phyloP scores from a whole-genome alignment of 2,888 invertebrate species.

The Ceratothoa steindachneri region DNA sequence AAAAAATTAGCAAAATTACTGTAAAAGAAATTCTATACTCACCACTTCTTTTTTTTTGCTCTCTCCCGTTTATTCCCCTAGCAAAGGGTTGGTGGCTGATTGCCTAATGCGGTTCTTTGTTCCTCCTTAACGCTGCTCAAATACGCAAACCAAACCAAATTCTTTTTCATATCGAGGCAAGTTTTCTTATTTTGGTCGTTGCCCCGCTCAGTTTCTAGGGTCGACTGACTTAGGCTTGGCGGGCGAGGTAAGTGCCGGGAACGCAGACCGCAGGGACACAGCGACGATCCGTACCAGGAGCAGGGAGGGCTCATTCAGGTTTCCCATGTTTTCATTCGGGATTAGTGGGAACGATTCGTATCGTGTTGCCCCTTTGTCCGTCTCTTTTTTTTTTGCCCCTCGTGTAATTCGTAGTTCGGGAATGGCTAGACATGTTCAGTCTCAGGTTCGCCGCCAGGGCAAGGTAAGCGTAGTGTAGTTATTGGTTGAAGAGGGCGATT shows the following conservation, averaged over 20 bases:
- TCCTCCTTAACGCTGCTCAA: slow-evolving; percentile 47
- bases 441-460: too few species aligned
- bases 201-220: slow-evolving; percentile 38
- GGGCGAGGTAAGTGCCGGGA: background rate
- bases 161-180: slow-evolving; percentile 44
- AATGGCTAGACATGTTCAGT: too few species aligned
- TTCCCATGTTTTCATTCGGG: too few species aligned
- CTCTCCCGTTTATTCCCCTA: slow-evolving; percentile 47
- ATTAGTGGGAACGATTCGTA: too few species aligned
- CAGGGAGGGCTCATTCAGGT: background rate
- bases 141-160: slow-evolving; percentile 38
- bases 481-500: too few species aligned
- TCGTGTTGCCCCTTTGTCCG: too few species aligned
- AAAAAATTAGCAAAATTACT: background rate
- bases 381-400: too few species aligned
- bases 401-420: too few species aligned
- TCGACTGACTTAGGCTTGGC: slow-evolving; percentile 4
- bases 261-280: background rate
- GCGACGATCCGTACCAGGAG: background rate
- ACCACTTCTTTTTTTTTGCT: slow-evolving; percentile 46
- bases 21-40: slow-evolving; percentile 16
- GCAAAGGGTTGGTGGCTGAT: slow-evolving; percentile 48
- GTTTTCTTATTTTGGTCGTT: slow-evolving; percentile 45
- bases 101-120: slow-evolving; percentile 47
- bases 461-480: too few species aligned